phyloP scores from a whole-genome alignment of 2,113 vertebrate species.

The Phalacrocorax carbo region DNA sequence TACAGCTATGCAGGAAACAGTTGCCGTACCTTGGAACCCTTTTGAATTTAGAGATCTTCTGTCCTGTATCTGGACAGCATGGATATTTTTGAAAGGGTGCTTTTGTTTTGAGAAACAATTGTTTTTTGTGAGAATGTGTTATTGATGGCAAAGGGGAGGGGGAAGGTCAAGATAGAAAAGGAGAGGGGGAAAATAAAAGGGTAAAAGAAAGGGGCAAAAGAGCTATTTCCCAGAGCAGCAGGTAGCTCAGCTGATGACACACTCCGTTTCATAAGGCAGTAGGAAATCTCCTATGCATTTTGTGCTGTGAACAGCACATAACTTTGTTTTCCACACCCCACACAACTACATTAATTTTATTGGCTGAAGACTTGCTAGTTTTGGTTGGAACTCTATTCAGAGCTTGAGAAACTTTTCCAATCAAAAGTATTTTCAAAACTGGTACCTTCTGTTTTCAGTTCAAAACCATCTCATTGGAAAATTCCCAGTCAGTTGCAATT shows the following conservation, averaged over 20 bases:
- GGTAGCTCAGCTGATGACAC: neutral
- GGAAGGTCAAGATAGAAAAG: neutral
- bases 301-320: neutral
- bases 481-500: neutral
- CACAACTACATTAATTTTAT: neutral
- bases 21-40: neutral
- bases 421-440: neutral
- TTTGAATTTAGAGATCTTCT: neutral
- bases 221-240: neutral
- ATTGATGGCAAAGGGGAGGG: neutral
- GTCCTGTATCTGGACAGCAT: neutral
- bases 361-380: neutral
- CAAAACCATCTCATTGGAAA: neutral
- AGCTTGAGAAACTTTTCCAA: neutral
- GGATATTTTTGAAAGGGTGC: neutral
- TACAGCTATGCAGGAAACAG: neutral
- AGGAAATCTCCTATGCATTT: neutral
- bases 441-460: neutral
- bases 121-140: neutral
- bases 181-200: neutral
- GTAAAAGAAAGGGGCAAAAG: neutral
- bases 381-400: neutral
- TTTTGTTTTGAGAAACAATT: neutral
- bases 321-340: neutral
- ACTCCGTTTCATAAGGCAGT: neutral